Evolutionary conservation across 2,888 invertebrate species (phyloP), one percentile per base, ranked within the genome.

Genomic region (Elaeidobius kamerunicus): DNA sequence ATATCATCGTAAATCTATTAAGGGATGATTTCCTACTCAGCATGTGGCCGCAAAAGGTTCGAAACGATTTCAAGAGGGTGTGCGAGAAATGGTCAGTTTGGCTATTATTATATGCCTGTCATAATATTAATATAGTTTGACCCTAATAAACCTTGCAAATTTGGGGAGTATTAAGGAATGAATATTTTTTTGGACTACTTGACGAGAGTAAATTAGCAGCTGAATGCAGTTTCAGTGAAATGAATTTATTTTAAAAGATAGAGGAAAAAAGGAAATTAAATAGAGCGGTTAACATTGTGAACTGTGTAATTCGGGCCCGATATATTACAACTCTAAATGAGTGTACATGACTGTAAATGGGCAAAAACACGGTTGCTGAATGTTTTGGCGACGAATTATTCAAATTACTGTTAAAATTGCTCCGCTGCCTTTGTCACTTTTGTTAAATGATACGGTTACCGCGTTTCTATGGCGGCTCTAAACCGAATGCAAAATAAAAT

Each of bases 331-430:
- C 44, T 27, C 34, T 56, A 52, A 48, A 40, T 54, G 52, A 39
- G 47, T 57, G 57, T 54, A 53, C 53, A 53, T 57, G 57, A 57
- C 57, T 57, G 52, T 52, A 51, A 57, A 57, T 43, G 45, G 38
- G 34, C 56, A 56, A 57, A 53, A 57, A 57, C 57, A 51, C 38
- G 43, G 36, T 50, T 47, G 52, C 53, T 34, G 42, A 52, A 49
- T 53, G 52, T 49, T 56, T 56, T 42, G 52, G 38, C 34, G 7
- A 30, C 35, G 47, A 54, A 53, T 53, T 57, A 57, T 57, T 57
- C 57, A 57, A 57, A 57, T 57, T 54, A 54, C 46, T 45, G 52
- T 46, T 43, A 53, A 57, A 57, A 56, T 53, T 57, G 48, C 53
- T 42, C 20, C 42, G 23, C 52, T 57, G 56, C 42, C 53, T 53